Conservation (phyloP, 1,140 invertebrate genomes). For the Neodiprion fabricii region DNA sequence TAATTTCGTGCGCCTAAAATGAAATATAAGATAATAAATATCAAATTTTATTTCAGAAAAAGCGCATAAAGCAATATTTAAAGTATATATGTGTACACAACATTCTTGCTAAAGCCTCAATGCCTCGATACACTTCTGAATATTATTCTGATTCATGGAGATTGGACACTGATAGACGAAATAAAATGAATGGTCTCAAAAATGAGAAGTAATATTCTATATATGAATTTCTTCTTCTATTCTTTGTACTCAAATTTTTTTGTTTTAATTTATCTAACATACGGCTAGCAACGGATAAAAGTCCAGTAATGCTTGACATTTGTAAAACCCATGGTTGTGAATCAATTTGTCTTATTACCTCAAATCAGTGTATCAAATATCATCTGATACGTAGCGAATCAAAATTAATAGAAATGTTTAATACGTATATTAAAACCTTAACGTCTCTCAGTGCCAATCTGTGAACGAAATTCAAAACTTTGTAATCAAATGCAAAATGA, state of each 20-base stretch:
- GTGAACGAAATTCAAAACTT: background rate
- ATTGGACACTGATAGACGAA: slow-evolving; percentile 1
- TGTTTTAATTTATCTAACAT: too few relatives aligned
- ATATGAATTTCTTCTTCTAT: too few relatives aligned
- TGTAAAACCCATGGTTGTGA: background rate
- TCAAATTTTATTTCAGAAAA: background rate
- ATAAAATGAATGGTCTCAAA: too few relatives aligned
- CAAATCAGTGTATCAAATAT: background rate
- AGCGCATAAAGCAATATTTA: background rate
- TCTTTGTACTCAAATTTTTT: too few relatives aligned
- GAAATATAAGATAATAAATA: background rate
- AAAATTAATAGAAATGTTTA: too few relatives aligned
- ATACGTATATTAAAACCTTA: background rate
- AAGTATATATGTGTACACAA: background rate
- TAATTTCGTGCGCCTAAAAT: background rate
- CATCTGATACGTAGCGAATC: background rate
- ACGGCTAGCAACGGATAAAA: too few relatives aligned
- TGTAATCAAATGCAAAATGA: background rate
- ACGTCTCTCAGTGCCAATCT: slow-evolving; percentile 5
- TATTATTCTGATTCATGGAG: background rate
- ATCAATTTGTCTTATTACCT: background rate
- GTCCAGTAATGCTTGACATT: too few relatives aligned
- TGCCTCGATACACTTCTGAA: background rate
- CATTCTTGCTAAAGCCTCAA: background rate
- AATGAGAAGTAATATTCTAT: too few relatives aligned